Evolutionary conservation across 2,113 vertebrate genomes (phyloP), one percentile per base, ranked within the genome.

Genomic region (Hemichromis elongatus): DNA sequence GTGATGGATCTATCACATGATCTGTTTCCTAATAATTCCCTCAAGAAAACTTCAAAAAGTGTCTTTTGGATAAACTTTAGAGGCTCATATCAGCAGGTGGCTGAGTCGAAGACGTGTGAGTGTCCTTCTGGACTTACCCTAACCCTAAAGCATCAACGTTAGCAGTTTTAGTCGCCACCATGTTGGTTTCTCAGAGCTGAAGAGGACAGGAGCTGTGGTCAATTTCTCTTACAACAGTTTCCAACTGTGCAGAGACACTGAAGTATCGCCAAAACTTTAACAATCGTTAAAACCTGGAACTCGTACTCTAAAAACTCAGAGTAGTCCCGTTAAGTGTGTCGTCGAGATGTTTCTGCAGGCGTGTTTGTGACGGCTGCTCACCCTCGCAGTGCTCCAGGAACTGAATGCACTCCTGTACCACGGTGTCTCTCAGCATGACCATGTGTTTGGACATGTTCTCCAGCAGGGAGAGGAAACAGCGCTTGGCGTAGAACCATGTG

Each of bases 401-500:
- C 92, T 97, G 98, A 63, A 99, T 8, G 10, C 98, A 98, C 86
- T 99, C 98, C 92, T 97, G 96, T 57, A 98, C 95, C 68, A 98
- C 96, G 0, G 89, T 94, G 84, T 99, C 98, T 13, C 95, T 93
- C 56, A 98, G 96, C 96, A 98, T 94, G 57, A 99, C 95, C 94
- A 96, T 98, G 90, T 99, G 98, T 91, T 99, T 99, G 90, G 98
- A 95, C 98, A 98, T 99, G 93, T 99, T 99, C 94, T 99, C 98
- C 94, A 99, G 91, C 90, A 99, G 92, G 26, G 98, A 99, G 33
- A 99, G 95, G 95, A 99, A 99, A 66, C 98, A 99, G 18, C 97
- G 96, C 88, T 99, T 99, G 78, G 98, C 97, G 0, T 99, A 99
- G 93, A 98, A 99, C 98, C 99, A 99, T 0, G 98, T 99, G 88